These are phyloP conservation scores for Nannospalax galili DNA, from an alignment of 2,113 vertebrate genomes.

Conservation along the genomic window DNA sequence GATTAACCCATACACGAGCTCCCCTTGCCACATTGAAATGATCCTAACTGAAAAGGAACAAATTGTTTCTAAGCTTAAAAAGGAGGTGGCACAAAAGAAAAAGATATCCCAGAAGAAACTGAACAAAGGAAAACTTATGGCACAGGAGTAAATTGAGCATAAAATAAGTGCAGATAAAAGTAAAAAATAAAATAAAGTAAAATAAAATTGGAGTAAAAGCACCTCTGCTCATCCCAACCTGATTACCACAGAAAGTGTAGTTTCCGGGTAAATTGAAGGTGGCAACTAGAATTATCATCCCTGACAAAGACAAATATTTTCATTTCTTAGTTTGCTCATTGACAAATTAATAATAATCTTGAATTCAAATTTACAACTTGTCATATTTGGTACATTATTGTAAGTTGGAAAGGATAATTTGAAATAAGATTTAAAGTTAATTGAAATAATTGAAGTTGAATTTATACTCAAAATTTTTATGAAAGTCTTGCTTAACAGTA, in stretches of 20 bases:
- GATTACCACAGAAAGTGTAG: too few species aligned
- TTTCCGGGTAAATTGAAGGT: neutral
- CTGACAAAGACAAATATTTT: neutral
- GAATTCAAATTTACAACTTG: slow-evolving; percentile 46
- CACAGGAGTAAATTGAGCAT: too few species aligned
- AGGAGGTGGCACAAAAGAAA: too few species aligned
- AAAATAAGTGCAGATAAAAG: too few species aligned
- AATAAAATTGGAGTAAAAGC: neutral
- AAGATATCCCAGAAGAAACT: too few species aligned
- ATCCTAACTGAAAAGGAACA: too few species aligned
- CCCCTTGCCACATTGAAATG: too few species aligned
- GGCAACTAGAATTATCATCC: neutral
- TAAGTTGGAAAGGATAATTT: slow-evolving; percentile 40
- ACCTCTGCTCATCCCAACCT: neutral
- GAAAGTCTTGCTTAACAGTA: slow-evolving; percentile 19
- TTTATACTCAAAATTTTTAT: slow-evolving; percentile 47
- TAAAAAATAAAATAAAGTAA: too few species aligned
- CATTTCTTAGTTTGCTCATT: slow-evolving; percentile 49
- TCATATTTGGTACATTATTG: slow-evolving; percentile 3
- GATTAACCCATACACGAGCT: too few species aligned
- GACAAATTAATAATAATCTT: slow-evolving; percentile 56
- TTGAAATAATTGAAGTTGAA: slow-evolving; percentile 38
- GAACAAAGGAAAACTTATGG: too few species aligned
- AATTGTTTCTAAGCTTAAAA: too few species aligned
- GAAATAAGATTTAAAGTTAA: slow-evolving; percentile 46